phyloP scores from a whole-genome alignment of 1,140 invertebrate species.

The Cotesia typhae region DNA sequence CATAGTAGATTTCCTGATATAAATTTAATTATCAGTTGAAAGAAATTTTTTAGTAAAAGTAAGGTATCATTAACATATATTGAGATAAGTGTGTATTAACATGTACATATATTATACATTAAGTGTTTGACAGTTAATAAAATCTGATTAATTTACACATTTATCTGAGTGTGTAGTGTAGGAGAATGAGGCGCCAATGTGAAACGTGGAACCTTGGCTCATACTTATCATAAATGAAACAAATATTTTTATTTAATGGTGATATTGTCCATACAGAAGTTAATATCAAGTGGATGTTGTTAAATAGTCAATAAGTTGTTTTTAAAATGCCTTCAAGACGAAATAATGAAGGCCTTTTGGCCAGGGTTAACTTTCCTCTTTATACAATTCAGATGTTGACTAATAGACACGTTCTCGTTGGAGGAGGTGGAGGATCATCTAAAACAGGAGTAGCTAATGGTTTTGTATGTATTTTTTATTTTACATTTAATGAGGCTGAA shows the following conservation, averaged over 20 bases:
- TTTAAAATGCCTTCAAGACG: slow-evolving; percentile 58
- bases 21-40: too few relatives aligned
- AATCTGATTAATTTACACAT: too few relatives aligned
- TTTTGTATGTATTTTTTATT: slow-evolving; percentile 75
- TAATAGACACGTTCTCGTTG: slow-evolving; percentile 91
- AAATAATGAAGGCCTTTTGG: slow-evolving; percentile 75
- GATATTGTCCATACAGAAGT: background rate
- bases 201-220: slow-evolving; percentile 41
- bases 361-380: slow-evolving; percentile 90
- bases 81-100: too few relatives aligned
- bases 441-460: slow-evolving; percentile 96
- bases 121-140: too few relatives aligned
- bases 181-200: slow-evolving; percentile 37
- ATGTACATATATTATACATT: too few relatives aligned
- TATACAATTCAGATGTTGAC: slow-evolving; percentile 91
- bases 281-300: slow-evolving; percentile 26
- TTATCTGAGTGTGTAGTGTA: background rate
- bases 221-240: slow-evolving; percentile 24
- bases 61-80: too few relatives aligned
- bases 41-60: too few relatives aligned
- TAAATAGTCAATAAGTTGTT: background rate
- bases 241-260: slow-evolving; percentile 21
- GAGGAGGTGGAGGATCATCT: slow-evolving; percentile 92
- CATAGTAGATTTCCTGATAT: too few relatives aligned
- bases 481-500: too few relatives aligned